Evolutionary conservation across 2,797 vertebrate species (phyloP).

Genomic region (Furcifer pardalis): DNA sequence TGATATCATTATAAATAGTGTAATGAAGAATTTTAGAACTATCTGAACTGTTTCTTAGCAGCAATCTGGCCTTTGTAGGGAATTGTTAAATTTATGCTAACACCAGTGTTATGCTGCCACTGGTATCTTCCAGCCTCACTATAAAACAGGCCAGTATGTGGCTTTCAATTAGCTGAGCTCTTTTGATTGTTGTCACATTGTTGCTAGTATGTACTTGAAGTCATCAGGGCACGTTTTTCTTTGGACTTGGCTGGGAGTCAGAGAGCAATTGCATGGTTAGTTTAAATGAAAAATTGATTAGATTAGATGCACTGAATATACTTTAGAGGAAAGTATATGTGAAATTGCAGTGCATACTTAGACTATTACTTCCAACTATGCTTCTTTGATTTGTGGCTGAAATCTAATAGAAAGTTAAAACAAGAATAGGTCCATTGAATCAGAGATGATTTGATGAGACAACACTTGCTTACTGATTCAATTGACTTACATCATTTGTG

Average conservation of each 20-base stretch:
- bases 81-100: neutral
- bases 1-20: neutral
- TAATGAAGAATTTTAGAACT: neutral
- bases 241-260: neutral
- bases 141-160: neutral
- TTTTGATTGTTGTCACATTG: constrained; percentile 31
- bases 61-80: neutral
- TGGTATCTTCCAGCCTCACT: neutral
- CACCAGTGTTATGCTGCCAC: neutral
- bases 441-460: too few species aligned
- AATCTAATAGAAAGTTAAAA: too few species aligned
- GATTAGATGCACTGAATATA: constrained; percentile 13
- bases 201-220: constrained; percentile 44
- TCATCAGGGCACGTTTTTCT: constrained; percentile 48
- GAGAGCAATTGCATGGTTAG: constrained; percentile 49
- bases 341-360: neutral
- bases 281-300: constrained; percentile 38
- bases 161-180: constrained; percentile 31
- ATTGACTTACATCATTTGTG: too few species aligned
- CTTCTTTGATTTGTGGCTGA: too few species aligned
- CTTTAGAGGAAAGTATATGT: neutral
- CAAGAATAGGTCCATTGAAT: too few species aligned
- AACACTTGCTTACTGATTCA: too few species aligned
- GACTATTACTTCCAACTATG: neutral
- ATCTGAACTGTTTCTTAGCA: neutral